Evolutionary conservation across 2,888 invertebrate species (phyloP).

Genomic region (Callosobruchus maculatus): DNA sequence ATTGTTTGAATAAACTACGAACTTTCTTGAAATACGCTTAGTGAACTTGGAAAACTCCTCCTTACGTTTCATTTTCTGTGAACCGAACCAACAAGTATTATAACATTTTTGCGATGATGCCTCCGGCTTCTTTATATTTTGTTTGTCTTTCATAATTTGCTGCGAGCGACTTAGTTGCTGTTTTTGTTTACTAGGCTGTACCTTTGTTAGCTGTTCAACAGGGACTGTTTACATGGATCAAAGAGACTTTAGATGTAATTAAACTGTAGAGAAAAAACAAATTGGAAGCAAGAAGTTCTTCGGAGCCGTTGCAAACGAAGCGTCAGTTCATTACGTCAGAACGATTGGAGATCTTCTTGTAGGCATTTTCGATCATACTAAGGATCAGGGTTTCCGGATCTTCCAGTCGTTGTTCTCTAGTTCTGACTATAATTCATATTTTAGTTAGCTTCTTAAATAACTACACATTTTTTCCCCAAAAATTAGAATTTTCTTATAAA

Average conservation of each 20-base stretch:
- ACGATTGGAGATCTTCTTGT: no score
- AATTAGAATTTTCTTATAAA: no score
- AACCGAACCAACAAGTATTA: neutral
- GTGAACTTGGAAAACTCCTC: neutral
- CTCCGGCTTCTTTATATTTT: neutral
- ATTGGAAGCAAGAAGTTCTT: neutral
- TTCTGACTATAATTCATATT: no score
- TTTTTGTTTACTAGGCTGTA: neutral
- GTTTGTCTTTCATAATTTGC: neutral
- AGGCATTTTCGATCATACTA: no score
- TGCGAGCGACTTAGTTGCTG: neutral
- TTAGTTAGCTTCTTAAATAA: no score
- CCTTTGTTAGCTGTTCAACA: neutral
- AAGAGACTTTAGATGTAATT: neutral
- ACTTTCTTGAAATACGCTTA: constrained; percentile 3
- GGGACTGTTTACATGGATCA: neutral
- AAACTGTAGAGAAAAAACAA: neutral
- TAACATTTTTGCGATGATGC: neutral
- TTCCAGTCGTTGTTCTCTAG: no score
- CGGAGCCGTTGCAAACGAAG: neutral
- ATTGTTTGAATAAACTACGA: constrained; percentile 15
- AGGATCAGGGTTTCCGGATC: no score
- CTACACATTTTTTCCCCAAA: no score
- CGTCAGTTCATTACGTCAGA: neutral
- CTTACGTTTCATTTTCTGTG: neutral